Evolutionary conservation across 1,140 invertebrate genomes (phyloP), one percentile per base, ranked within the genome.

Genomic region (Agraylea sexmaculata): DNA sequence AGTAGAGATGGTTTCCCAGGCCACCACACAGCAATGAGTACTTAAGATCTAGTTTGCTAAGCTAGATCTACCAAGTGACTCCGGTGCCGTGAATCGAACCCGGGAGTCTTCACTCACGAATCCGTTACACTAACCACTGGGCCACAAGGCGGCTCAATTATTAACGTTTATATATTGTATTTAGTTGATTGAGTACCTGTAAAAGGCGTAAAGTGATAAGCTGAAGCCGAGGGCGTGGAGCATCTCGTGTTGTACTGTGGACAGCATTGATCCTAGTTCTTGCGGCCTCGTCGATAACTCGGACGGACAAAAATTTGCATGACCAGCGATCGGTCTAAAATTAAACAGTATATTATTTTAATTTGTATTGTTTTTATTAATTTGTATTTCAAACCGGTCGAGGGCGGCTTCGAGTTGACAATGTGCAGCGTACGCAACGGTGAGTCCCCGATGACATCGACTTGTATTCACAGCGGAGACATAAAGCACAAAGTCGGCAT

Each of bases 201-300:
- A 94, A 64, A 95, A 97, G 1, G 91, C 93, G 60, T 87, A 98
- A 8, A 97, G 69, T 33, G 87, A 91, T 0, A 94, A 83, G 6
- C 91, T 94, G 67, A 98, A 96, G 1, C 91, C 92, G 21, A 99
- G 66, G 0, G 94, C 93, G 68, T 99, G 95, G 1, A 98, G 69
- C 56, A 99, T 98, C 63, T 99, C 95, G 65, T 99, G 95, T 63
- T 99, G 98, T 0, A 99, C 89, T 0, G 93, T 98, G 16, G 92
- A 94, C 45, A 97, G 66, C 2, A 97, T 70, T 11, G 91, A 91
- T 51, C 92, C 85, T 40, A 93, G 64, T 54, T 99, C 92, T 53
- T 95, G 86, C 20, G 79, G 76, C 55, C 91, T 90, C 11, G 87
- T 93, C 51, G 86, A 91, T 30, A 99, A 84, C 51, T 87, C 89